phyloP scores from a whole-genome alignment of 2,888 invertebrate genomes.

The Metallyticus violacea region DNA sequence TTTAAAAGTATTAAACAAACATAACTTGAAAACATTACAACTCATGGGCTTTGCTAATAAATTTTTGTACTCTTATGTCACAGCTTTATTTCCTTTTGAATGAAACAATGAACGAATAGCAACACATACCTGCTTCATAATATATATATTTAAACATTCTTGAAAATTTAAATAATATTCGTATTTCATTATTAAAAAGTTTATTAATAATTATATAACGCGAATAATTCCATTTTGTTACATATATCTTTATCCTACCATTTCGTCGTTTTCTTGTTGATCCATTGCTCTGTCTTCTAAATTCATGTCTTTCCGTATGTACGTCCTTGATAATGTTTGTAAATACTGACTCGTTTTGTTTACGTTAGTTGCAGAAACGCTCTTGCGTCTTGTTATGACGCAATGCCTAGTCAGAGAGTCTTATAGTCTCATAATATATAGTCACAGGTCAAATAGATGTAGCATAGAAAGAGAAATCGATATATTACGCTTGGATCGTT shows the following conservation, averaged over 20 bases:
- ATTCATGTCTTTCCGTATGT: constrained; percentile 47
- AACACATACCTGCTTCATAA: not conserved
- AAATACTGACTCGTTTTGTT: not conserved
- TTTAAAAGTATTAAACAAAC: no score
- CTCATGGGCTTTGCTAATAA: no score
- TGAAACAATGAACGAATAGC: no score
- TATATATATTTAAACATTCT: not conserved
- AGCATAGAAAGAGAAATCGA: no score
- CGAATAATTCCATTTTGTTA: not conserved
- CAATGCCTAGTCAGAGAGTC: not conserved
- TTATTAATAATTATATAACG: not conserved
- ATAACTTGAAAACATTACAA: no score
- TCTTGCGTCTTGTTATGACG: not conserved
- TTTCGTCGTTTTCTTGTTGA: constrained; percentile 57
- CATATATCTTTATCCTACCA: constrained; percentile 46
- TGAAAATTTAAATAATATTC: not conserved
- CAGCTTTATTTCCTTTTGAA: no score
- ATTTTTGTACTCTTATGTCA: not conserved
- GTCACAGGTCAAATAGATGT: no score
- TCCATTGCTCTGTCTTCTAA: constrained; percentile 62
- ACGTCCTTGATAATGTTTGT: not conserved
- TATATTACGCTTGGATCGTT: no score
- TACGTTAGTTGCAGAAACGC: not conserved
- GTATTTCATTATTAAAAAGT: no score
- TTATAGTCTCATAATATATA: no score